Evolutionary conservation across 92 coral and sea anemone genomes (phyloP), one percentile per base, ranked within the genome.

Genomic region (Heteractis magnifica): DNA sequence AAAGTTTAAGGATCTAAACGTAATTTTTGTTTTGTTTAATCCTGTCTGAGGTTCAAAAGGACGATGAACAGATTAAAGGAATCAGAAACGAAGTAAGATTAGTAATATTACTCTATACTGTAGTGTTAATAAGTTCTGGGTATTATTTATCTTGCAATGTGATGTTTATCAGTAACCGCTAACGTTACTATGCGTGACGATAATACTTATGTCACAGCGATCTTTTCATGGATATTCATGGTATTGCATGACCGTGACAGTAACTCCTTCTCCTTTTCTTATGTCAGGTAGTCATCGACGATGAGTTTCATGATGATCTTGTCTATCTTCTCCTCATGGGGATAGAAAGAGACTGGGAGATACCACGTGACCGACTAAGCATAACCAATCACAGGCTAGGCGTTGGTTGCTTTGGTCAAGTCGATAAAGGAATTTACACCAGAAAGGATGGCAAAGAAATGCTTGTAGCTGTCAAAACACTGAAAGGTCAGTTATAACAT

Each of bases 401-500:
- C 3, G 88, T 78, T 48, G 98, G 98, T 19, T 92, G 92, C 78
- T 95, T 93, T 93, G 98, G 98, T 0, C 75, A 89, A n/a, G 98
- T 95, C 3, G 85, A 86, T 49, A 87, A 86, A 79, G 98, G 98
- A 71, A 34, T 84, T 49, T 93, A 93, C 82, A 74, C 76, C 44
- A 65, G 93, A 58, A 87, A 65, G 0, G 95, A 92, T 41, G 95
- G 91, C 65, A 88, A 75, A 60, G 86, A 90, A 50, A 88, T 93
- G 80, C 62, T 90, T 5, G 98, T 95, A 10, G 98, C 98, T 3
- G 93, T 95, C 9, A 95, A 95, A 77, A 58, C 59, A 71, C 90
- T 94, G 21, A 94, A 89, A 93, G 97, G 98, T 92, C 68, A 77
- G 20, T 14, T 2, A 70, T 20, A 13, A 12, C 65, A 59, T 59